phyloP scores from a whole-genome alignment of 2,113 vertebrate species.

The Rhinolophus ferrumequinum region DNA sequence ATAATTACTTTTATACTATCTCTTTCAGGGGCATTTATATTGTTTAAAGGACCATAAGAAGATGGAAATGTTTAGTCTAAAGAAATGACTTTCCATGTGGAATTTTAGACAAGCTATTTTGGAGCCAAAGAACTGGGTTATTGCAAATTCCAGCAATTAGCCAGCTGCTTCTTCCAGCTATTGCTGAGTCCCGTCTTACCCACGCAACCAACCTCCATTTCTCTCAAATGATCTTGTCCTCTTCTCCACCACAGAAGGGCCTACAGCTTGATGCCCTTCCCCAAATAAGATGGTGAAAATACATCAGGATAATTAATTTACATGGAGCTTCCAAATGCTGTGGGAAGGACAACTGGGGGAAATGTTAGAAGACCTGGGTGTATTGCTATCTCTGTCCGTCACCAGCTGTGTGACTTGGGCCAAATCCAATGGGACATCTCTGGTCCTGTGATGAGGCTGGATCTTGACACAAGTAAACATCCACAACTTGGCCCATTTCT shows the following conservation, averaged over 20 bases:
- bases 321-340: not conserved
- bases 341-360: not conserved
- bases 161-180: not conserved
- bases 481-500: not conserved
- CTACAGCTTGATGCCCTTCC: not conserved
- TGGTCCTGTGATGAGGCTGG: not conserved
- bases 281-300: not conserved
- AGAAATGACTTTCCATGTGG: conserved; percentile 13
- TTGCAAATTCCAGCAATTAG: not conserved
- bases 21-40: not conserved
- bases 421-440: not conserved
- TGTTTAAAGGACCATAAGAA: conserved; percentile 20
- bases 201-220: not conserved
- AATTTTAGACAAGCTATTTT: conserved; percentile 27
- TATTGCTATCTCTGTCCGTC: not conserved
- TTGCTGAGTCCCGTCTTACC: not conserved
- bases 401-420: not conserved
- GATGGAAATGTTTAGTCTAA: conserved; percentile 34
- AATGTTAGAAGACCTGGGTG: not conserved
- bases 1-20: not conserved
- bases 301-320: not conserved
- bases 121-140: not conserved
- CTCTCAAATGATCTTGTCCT: conserved; percentile 1
- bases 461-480: not conserved
- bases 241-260: not conserved